A percentile compares a stretch with the other conserved stretches of the same genome.
Evolutionary conservation across 2,888 invertebrate species (phyloP).

Genomic region (Pomacea canaliculata): DNA sequence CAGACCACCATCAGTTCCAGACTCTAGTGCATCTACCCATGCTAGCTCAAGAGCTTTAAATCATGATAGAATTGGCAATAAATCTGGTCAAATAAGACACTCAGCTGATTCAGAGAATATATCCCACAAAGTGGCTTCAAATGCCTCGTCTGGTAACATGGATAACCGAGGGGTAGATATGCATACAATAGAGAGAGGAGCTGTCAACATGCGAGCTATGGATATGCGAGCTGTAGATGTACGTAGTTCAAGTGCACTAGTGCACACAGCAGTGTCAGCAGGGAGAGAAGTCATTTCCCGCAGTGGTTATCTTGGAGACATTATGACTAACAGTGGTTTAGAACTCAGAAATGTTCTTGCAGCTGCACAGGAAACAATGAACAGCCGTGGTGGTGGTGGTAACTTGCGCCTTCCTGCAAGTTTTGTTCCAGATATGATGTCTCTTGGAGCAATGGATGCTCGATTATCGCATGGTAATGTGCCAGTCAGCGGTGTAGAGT

Average conservation of each 20-base stretch:
- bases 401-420: constrained; percentile 19
- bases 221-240: constrained; percentile 23
- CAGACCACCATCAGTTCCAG: background rate
- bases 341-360: constrained; percentile 24
- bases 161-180: constrained; percentile 12
- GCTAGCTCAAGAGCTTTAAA: constrained; percentile 1
- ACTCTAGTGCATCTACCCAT: constrained; percentile 1
- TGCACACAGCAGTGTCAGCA: constrained; percentile 19
- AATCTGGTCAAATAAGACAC: constrained; percentile 7
- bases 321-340: constrained; percentile 20
- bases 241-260: constrained; percentile 22
- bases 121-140: constrained; percentile 4
- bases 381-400: constrained; percentile 5
- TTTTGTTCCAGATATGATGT: constrained; percentile 25
- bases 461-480: constrained; percentile 13
- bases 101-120: constrained; percentile 10
- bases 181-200: constrained; percentile 10
- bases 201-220: constrained; percentile 19
- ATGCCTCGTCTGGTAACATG: background rate
- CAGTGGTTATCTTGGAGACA: constrained; percentile 22
- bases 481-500: constrained; percentile 19
- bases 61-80: constrained; percentile 12
- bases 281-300: constrained; percentile 23
- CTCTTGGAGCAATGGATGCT: constrained; percentile 25
- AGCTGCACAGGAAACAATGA: constrained; percentile 24